phyloP scores from a whole-genome alignment of 2,113 vertebrate species.

The Misgurnus mizolepis region DNA sequence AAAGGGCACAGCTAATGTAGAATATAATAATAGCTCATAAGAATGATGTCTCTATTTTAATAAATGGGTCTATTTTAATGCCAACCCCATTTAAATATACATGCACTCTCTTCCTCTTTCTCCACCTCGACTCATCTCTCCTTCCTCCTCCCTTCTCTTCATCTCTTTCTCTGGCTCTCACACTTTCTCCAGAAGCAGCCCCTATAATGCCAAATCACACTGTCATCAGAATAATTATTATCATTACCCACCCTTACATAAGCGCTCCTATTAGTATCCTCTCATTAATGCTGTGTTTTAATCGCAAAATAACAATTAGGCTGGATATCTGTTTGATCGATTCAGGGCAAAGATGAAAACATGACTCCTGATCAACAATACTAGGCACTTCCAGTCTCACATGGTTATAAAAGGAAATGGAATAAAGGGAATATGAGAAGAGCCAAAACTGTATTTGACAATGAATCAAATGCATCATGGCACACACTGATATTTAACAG shows the following conservation, averaged over 20 bases:
- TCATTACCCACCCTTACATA: constrained; percentile 34
- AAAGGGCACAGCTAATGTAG: no score
- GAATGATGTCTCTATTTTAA: background rate
- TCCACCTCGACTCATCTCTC: constrained; percentile 3
- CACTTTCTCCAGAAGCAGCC: constrained; percentile 15
- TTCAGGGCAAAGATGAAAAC: constrained; percentile 17
- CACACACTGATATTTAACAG: constrained; percentile 33
- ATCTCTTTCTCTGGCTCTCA: background rate
- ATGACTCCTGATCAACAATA: constrained; percentile 22
- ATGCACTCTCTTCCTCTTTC: background rate
- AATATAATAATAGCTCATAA: background rate
- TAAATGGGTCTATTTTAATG: background rate
- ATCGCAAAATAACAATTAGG: constrained; percentile 40
- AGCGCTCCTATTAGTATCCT: constrained; percentile 38
- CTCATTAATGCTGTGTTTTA: constrained; percentile 34
- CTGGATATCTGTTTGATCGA: constrained; percentile 33
- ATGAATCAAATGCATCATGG: constrained; percentile 23
- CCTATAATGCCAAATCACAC: constrained; percentile 42
- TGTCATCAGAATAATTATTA: constrained; percentile 44
- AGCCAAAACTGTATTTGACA: constrained; percentile 4
- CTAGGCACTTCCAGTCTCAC: background rate
- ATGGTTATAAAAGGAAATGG: background rate
- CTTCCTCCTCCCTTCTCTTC: background rate
- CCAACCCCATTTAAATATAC: constrained; percentile 22
- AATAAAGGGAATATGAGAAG: constrained; percentile 28